Evolutionary conservation across 2,797 vertebrate species (phyloP).

Genomic region (Rhincodon typus): DNA sequence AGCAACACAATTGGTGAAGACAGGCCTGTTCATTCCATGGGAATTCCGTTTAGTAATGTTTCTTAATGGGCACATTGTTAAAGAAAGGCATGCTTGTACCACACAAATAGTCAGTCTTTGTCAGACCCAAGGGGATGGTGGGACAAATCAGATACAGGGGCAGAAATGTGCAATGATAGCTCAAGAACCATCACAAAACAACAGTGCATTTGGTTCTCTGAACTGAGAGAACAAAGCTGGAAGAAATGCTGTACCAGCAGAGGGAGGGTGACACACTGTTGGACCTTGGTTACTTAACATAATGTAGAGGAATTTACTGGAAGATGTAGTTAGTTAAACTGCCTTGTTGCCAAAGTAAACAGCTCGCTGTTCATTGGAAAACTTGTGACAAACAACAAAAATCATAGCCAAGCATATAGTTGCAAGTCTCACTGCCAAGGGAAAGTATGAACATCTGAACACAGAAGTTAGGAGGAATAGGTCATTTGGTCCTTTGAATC

Average conservation of each 20-base stretch:
- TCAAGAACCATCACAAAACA: constrained; percentile 2
- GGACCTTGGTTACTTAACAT: background rate
- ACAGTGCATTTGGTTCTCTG: background rate
- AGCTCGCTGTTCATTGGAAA: background rate
- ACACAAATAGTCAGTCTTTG: background rate
- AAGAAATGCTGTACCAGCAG: background rate
- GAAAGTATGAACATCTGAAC: too few species aligned
- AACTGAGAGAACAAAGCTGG: background rate
- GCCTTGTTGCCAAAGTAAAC: background rate
- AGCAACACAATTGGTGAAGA: constrained; percentile 12
- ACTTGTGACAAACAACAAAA: background rate
- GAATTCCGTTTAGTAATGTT: constrained; percentile 23
- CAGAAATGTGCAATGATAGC: constrained; percentile 6
- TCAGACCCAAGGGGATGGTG: background rate
- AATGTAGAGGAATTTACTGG: background rate
- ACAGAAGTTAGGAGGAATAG: too few species aligned
- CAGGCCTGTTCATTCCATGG: constrained; percentile 21
- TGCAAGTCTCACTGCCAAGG: background rate
- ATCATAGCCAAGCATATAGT: background rate
- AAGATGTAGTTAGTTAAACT: background rate
- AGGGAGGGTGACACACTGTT: background rate
- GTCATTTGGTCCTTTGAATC: too few species aligned
- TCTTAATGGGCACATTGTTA: constrained; percentile 9
- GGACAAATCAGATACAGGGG: constrained; percentile 7
- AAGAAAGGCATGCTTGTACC: constrained; percentile 33